A percentile compares a stretch with the other conserved stretches of the same genome.
These are phyloP conservation scores for Coenobita brevimanus DNA, from an alignment of 1,140 invertebrate species.

Conservation along the genomic window DNA sequence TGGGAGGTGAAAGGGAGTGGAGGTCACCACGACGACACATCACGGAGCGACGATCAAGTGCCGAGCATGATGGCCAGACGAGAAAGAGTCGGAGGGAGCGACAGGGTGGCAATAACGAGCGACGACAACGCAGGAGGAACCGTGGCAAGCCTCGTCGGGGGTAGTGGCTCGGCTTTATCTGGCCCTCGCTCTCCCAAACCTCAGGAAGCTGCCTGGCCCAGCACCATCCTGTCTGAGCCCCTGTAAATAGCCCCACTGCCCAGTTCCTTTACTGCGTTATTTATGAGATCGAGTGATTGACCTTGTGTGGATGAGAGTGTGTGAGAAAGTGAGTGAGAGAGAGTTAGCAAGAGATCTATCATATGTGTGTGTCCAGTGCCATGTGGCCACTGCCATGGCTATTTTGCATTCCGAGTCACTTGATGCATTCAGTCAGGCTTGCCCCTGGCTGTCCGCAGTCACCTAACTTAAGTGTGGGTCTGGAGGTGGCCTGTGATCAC, in stretches of 20 bases:
- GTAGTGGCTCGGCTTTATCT: background rate
- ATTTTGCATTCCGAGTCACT: too few relatives aligned
- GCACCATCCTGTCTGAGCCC: constrained; percentile 26
- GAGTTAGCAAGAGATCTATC: too few relatives aligned
- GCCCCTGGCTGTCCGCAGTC: too few relatives aligned
- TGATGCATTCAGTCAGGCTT: too few relatives aligned
- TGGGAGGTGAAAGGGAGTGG: too few relatives aligned
- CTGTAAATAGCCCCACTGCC: constrained; percentile 36
- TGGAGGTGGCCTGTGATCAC: too few relatives aligned
- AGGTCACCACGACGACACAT: too few relatives aligned
- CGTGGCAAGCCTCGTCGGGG: background rate
- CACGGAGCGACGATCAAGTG: background rate
- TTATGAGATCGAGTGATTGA: constrained; percentile 27
- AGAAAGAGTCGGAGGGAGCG: constrained; percentile 7
- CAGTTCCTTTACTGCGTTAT: constrained; percentile 28
- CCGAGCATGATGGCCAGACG: background rate
- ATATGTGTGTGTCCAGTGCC: too few relatives aligned
- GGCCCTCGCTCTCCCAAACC: background rate
- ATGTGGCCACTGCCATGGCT: background rate
- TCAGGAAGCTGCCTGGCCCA: background rate
- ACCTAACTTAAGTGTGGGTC: too few relatives aligned
- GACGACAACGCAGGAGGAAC: constrained; percentile 35
- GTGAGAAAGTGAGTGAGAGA: background rate
- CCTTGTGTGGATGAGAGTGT: background rate
- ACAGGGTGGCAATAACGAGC: constrained; percentile 20